A percentile compares a stretch with the other conserved stretches of the same genome.
phyloP scores from a whole-genome alignment of 2,797 vertebrate genomes.

The Pipistrellus pygmaeus region DNA sequence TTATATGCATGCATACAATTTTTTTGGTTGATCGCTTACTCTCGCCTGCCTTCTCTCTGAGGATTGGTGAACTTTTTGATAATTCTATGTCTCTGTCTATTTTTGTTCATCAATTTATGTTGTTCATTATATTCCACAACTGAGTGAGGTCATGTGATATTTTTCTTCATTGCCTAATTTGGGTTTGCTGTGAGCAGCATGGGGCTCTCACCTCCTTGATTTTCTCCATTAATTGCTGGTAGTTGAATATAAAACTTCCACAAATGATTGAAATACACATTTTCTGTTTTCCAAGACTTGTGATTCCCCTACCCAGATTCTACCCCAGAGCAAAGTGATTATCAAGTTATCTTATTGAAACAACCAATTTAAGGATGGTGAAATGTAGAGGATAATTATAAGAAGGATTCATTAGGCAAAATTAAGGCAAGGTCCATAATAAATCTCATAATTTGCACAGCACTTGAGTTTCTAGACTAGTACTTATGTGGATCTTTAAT shows the following conservation, averaged over 20 bases:
- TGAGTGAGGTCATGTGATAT: too few species aligned
- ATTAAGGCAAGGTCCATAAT: background rate
- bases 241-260: background rate
- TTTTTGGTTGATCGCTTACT: too few species aligned
- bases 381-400: conserved; percentile 16
- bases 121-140: too few species aligned
- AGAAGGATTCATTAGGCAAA: conserved; percentile 43
- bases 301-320: background rate
- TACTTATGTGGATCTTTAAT: background rate
- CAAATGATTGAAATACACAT: background rate
- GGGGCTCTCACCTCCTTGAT: background rate
- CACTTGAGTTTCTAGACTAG: conserved; percentile 13
- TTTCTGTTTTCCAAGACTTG: background rate
- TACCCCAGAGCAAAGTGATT: background rate
- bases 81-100: too few species aligned
- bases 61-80: too few species aligned
- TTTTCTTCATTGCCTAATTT: background rate
- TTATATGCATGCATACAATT: too few species aligned
- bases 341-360: conserved; percentile 16
- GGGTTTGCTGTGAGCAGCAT: conserved; percentile 4
- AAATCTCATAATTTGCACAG: background rate
- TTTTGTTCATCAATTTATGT: too few species aligned
- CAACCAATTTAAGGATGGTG: conserved; percentile 10
- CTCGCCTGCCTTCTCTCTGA: too few species aligned
- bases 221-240: conserved; percentile 55